These are phyloP conservation scores for Isaurus tuberculatus DNA, from an alignment of 92 coral and sea anemone genomes.

Conservation along the genomic window DNA sequence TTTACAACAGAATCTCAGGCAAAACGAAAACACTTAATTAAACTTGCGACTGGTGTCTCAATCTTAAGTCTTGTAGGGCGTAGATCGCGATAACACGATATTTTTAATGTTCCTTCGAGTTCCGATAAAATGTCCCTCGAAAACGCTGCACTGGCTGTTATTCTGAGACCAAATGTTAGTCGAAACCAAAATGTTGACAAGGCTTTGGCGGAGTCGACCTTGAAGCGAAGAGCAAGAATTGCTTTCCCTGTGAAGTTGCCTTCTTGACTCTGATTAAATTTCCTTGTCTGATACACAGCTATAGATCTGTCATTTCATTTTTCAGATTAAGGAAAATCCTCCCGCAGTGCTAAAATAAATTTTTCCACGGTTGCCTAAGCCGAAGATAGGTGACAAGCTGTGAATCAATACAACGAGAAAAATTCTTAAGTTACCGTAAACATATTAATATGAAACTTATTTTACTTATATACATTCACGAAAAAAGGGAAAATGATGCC, in stretches of 20 bases:
- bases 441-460: background rate
- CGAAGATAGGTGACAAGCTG: conserved; percentile 6
- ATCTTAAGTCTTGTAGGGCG: background rate
- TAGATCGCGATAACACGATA: conserved; percentile 3
- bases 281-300: background rate
- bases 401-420: background rate
- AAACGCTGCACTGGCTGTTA: conserved; percentile 15
- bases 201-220: background rate
- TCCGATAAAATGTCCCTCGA: background rate
- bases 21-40: background rate
- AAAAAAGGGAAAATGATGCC: background rate
- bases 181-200: background rate
- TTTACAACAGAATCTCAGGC: background rate
- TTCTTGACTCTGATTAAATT: background rate
- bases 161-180: background rate
- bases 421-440: background rate
- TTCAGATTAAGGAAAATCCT: conserved; percentile 12
- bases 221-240: background rate
- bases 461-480: background rate
- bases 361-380: background rate
- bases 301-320: background rate
- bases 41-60: background rate
- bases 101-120: conserved; percentile 1
- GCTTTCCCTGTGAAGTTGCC: background rate
- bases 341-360: background rate